Percentiles rank a stretch among this genome's conserved stretches.
Conservation (phyloP, 2,113 vertebrate species). For the Cervus canadensis region DNA sequence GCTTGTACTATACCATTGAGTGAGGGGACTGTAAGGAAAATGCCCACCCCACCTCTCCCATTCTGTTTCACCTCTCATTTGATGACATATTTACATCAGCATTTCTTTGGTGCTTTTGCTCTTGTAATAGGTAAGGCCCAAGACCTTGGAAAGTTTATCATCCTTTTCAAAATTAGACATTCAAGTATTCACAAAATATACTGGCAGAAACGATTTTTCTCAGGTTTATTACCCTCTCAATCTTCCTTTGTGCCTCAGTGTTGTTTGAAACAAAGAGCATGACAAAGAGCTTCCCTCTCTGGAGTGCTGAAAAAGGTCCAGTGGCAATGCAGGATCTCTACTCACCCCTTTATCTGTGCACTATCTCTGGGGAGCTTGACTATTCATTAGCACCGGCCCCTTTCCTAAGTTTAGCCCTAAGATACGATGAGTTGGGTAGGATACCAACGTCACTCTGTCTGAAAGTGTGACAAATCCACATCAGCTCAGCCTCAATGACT, state of each 20-base stretch:
- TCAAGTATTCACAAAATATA: not conserved
- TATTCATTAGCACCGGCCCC: not conserved
- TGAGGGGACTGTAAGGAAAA: not conserved
- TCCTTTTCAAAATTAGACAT: not conserved
- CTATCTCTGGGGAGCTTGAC: not conserved
- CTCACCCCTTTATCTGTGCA: not conserved
- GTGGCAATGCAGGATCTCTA: not conserved
- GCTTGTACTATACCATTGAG: fast-evolving
- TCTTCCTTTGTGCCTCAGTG: not conserved
- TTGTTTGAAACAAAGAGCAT: not conserved
- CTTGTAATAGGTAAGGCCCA: not conserved
- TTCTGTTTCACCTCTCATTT: not conserved
- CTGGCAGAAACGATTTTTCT: not conserved
- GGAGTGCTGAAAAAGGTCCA: not conserved
- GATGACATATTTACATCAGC: not conserved
- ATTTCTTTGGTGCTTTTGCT: not conserved
- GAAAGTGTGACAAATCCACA: not conserved
- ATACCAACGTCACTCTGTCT: not conserved
- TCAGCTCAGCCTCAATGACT: not conserved
- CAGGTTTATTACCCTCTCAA: not conserved
- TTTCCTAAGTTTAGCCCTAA: not conserved
- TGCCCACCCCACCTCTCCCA: too few relatives aligned
- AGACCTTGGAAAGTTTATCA: not conserved
- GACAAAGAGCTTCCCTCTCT: not conserved
- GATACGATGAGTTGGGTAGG: not conserved